phyloP scores from a whole-genome alignment of 2,113 vertebrate species.

The Lutjanus erythropterus region DNA sequence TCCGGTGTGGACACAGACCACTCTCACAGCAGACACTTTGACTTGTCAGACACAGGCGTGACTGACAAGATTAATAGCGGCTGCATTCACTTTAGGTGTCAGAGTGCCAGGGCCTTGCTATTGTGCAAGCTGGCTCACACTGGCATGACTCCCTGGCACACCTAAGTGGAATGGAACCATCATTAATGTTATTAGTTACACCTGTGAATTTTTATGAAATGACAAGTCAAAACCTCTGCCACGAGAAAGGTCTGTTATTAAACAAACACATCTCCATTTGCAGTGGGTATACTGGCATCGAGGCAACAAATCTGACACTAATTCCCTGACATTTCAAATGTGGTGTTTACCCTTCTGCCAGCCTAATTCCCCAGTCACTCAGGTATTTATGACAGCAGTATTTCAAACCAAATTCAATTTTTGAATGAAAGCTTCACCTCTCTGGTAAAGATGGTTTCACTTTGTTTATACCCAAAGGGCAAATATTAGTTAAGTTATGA shows the following conservation, averaged over 20 bases:
- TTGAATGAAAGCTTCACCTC: not conserved
- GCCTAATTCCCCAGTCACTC: not conserved
- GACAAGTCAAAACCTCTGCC: conserved; percentile 17
- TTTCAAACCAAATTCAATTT: not conserved
- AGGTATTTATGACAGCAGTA: not conserved
- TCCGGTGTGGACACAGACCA: not conserved
- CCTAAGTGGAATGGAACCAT: conserved; percentile 2
- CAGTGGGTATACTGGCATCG: not conserved
- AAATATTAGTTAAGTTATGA: not conserved
- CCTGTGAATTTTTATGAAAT: conserved; percentile 16
- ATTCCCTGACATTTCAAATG: not conserved
- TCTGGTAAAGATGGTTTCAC: not conserved
- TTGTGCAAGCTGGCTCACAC: not conserved
- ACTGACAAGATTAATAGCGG: conserved; percentile 1
- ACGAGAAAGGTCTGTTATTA: not conserved
- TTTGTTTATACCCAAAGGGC: not conserved
- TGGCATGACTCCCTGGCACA: conserved; percentile 5
- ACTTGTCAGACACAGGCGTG: conserved; percentile 4
- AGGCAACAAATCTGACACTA: not conserved
- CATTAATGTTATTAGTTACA: conserved; percentile 30
- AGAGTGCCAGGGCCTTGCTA: conserved; percentile 5
- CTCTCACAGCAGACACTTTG: not conserved
- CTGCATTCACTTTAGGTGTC: not conserved
- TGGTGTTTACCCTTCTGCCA: not conserved
- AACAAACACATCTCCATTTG: conserved; percentile 17